phyloP scores from a whole-genome alignment of 2,888 invertebrate species.

The Drosophila atripex region DNA sequence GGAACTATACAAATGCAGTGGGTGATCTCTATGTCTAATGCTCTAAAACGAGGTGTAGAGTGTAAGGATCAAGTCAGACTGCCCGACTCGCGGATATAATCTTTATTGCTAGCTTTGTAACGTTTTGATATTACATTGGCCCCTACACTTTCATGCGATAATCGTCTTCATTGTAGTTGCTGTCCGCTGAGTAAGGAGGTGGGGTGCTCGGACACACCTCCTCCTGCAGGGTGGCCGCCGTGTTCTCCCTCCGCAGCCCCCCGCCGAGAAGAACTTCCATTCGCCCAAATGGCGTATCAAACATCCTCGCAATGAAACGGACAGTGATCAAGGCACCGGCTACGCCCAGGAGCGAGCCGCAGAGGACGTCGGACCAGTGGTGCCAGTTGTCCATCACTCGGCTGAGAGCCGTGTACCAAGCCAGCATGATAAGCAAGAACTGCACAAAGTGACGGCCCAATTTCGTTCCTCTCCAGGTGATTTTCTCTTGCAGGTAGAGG shows the following conservation, averaged over 20 bases:
- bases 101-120: slow-evolving; percentile 56
- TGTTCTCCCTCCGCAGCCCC: slow-evolving; percentile 63
- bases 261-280: slow-evolving; percentile 7
- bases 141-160: slow-evolving; percentile 77
- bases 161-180: slow-evolving; percentile 62
- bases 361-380: slow-evolving; percentile 81
- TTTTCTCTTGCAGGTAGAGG: slow-evolving; percentile 93
- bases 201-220: slow-evolving; percentile 73
- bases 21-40: slow-evolving; percentile 7
- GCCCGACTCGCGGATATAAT: not conserved
- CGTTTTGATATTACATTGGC: slow-evolving; percentile 32
- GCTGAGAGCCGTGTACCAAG: slow-evolving; percentile 79
- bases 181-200: slow-evolving; percentile 71
- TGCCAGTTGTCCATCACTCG: slow-evolving; percentile 81
- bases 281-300: slow-evolving; percentile 31
- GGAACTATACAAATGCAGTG: slow-evolving; percentile 30
- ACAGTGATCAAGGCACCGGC: slow-evolving; percentile 71
- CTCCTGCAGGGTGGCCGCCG: slow-evolving; percentile 73
- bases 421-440: slow-evolving; percentile 74
- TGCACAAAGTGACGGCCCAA: slow-evolving; percentile 93
- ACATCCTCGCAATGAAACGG: slow-evolving; percentile 62
- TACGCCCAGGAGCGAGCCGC: slow-evolving; percentile 69
- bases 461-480: slow-evolving; percentile 91
- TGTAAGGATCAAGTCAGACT: slow-evolving; percentile 12
- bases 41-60: slow-evolving; percentile 16